Base-by-base conservation (phyloP, 2,797 vertebrate genomes). In the Oryzias dopingdopingensis region DNA sequence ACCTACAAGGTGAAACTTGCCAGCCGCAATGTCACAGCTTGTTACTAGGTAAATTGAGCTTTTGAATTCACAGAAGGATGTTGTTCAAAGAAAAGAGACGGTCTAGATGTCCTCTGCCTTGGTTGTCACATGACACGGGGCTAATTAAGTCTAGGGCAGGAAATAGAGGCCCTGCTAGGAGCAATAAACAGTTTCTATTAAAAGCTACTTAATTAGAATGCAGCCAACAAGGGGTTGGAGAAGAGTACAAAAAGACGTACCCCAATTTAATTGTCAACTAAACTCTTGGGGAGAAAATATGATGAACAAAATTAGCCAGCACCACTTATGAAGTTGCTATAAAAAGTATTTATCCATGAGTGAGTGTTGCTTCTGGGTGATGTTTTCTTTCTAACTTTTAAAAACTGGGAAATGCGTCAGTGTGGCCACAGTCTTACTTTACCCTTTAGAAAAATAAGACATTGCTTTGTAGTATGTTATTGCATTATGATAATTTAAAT, bases 171-270 rank as follows among this genome's bases (percentile, higher is more conserved):
- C 74, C 80, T 83, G 81, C 70, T 76, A 86, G 80, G 62, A 76
- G 76, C 84, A 88, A 85, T 88, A 89, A 87, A 85, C 76, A 81
- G 68, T 81, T 59, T 76, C 82, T 79, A 82, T 89, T 87, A 89
- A 88, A 88, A 79, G 67, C 52, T 59, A 65, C 70, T 80, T 86
- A 88, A 91, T 91, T 89, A 84, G 78, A 82, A 86, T 86, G 74
- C 87, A 79, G 77, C 69, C 76, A 77, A 85, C 76, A 77, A 72
- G 82, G 64, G 75, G 78, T 83, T 88, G 81, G 83, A 88, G 83
- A 84, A 80, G 85, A 85, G 66, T 70, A 81, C 52, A 84, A 85
- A 86, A 86, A 87, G 76, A 81, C 61, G 56, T 75, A 82, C 79
- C 77, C 83, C 83, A 71, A 61, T 67, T 54, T 89, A 78, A 85